A percentile compares a stretch with the other conserved stretches of the same genome.
These are phyloP conservation scores for Amphiprion percula DNA, from an alignment of 2,113 vertebrate genomes.

Conservation along the genomic window DNA sequence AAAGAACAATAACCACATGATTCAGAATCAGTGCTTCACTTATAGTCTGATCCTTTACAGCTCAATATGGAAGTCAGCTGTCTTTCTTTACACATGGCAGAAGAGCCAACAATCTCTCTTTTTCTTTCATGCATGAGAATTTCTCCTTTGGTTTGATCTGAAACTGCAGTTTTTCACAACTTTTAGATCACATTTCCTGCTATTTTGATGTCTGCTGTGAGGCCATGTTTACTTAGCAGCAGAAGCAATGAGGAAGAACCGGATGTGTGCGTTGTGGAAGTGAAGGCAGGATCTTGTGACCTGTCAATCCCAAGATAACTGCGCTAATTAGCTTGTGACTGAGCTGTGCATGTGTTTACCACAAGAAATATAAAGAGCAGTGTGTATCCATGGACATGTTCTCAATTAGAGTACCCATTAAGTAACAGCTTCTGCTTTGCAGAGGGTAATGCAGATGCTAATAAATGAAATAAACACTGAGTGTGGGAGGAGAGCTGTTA, in stretches of 20 bases:
- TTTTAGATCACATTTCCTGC: conserved; percentile 66
- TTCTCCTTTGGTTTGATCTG: conserved; percentile 38
- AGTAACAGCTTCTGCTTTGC: neutral
- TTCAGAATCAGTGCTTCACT: conserved; percentile 31
- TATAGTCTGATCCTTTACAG: conserved; percentile 26
- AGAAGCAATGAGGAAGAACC: conserved; percentile 10
- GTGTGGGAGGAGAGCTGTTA: conserved; percentile 26
- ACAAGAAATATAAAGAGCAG: conserved; percentile 15
- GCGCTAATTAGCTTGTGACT: conserved; percentile 14
- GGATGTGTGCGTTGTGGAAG: conserved; percentile 13
- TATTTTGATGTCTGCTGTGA: conserved; percentile 54
- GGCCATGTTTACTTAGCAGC: conserved; percentile 55
- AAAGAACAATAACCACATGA: conserved; percentile 28
- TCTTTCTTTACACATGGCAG: conserved; percentile 15
- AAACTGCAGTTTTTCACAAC: conserved; percentile 49
- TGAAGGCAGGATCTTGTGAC: conserved; percentile 24
- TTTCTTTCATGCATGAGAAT: conserved; percentile 16
- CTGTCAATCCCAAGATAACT: conserved; percentile 35
- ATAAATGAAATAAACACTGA: conserved; percentile 17
- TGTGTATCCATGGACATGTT: neutral
- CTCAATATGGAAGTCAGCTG: conserved; percentile 47
- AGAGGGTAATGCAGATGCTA: conserved; percentile 3
- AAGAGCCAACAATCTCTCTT: neutral
- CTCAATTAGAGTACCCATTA: neutral
- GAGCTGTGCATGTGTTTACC: conserved; percentile 8